Evolutionary conservation across 1,140 invertebrate species (phyloP).

Genomic region (Oryctes rhinoceros): DNA sequence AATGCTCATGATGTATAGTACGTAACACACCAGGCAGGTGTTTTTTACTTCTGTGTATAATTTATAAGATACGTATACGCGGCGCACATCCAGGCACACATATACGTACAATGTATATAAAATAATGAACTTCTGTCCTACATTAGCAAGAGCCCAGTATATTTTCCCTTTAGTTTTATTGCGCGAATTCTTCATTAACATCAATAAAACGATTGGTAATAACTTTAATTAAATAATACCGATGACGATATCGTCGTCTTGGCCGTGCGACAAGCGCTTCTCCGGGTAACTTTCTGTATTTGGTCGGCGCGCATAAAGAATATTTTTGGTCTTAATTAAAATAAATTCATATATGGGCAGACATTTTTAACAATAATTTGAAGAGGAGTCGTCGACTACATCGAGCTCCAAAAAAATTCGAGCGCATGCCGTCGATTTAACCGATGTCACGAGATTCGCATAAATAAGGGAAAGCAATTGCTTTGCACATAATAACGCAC

Average conservation of each 20-base stretch:
- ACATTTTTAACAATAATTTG: slow-evolving; percentile 34
- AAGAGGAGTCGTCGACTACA: slow-evolving; percentile 1
- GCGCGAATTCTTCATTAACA: slow-evolving; percentile 27
- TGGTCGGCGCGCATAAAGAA: slow-evolving; percentile 31
- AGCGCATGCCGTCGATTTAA: neutral
- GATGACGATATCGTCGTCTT: neutral
- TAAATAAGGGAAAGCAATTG: slow-evolving; percentile 37
- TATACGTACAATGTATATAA: neutral
- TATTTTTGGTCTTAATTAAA: slow-evolving; percentile 22
- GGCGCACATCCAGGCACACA: neutral
- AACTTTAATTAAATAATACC: slow-evolving; percentile 36
- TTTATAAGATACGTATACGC: slow-evolving; percentile 1
- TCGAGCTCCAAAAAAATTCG: neutral
- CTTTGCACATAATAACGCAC: slow-evolving; percentile 18
- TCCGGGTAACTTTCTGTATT: slow-evolving; percentile 20
- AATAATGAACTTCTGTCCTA: slow-evolving; percentile 33
- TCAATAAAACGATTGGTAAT: slow-evolving; percentile 36
- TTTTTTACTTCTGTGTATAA: slow-evolving; percentile 28
- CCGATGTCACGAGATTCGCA: slow-evolving; percentile 23
- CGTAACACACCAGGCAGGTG: slow-evolving; percentile 13
- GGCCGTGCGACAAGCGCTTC: neutral
- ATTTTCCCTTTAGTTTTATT: slow-evolving; percentile 22
- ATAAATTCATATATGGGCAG: slow-evolving; percentile 25
- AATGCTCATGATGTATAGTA: neutral
- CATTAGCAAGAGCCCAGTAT: neutral